These are phyloP conservation scores for Parapsyche elsis DNA, from an alignment of 1,140 invertebrate genomes.

Conservation along the genomic window DNA sequence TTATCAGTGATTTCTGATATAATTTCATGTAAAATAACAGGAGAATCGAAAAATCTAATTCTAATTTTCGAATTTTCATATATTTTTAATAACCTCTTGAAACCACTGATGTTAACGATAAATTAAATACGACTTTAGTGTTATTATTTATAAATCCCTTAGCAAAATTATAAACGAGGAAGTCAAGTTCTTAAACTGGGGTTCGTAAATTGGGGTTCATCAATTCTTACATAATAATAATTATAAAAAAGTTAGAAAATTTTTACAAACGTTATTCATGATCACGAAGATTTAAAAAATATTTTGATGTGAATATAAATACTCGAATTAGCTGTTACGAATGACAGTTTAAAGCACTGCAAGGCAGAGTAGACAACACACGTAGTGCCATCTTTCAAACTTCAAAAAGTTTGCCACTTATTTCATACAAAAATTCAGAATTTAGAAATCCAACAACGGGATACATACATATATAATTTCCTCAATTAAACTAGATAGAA, in stretches of 20 bases:
- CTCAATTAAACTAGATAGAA: too few species aligned
- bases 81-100: background rate
- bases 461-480: too few species aligned
- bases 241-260: slow-evolving; percentile 16
- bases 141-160: background rate
- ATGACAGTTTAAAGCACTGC: too few species aligned
- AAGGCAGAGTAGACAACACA: too few species aligned
- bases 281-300: too few species aligned
- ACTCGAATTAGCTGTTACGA: too few species aligned
- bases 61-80: background rate
- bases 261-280: background rate
- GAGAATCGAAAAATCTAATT: background rate
- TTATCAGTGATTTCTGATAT: background rate
- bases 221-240: slow-evolving; percentile 10
- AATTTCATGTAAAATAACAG: background rate
- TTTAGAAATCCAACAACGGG: too few species aligned
- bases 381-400: too few species aligned
- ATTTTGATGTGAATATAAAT: too few species aligned
- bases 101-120: background rate
- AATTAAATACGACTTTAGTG: background rate
- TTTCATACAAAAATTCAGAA: too few species aligned
- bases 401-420: too few species aligned
- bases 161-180: background rate
- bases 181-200: background rate
- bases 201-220: background rate